phyloP scores from a whole-genome alignment of 2,113 vertebrate genomes.

The Anser brachyrhynchus region DNA sequence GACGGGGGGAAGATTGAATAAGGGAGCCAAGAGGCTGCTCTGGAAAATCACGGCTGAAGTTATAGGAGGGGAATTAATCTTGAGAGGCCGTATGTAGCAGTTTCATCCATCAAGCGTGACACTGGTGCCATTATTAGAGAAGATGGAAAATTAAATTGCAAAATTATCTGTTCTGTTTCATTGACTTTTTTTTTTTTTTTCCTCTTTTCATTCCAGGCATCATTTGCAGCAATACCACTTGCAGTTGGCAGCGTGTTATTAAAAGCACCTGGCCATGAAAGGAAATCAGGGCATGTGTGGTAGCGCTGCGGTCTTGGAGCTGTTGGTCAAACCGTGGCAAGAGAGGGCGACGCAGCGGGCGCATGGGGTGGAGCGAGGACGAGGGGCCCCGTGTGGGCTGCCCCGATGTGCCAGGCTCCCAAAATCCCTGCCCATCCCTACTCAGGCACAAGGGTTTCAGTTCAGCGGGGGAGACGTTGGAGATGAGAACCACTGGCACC shows the following conservation, averaged over 20 bases:
- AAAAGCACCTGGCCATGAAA: slow-evolving; percentile 66
- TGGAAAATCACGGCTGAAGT: slow-evolving; percentile 76
- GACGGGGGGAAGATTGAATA: slow-evolving; percentile 53
- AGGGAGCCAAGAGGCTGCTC: slow-evolving; percentile 69
- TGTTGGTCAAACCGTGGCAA: neutral
- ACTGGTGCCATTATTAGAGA: slow-evolving; percentile 79
- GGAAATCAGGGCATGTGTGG: slow-evolving; percentile 17
- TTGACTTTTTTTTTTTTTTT: neutral
- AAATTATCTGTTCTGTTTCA: slow-evolving; percentile 68
- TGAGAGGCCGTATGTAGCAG: slow-evolving; percentile 72
- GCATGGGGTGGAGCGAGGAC: rapidly evolving
- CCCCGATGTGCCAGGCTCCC: neutral
- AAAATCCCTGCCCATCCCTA: neutral
- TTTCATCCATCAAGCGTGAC: slow-evolving; percentile 83
- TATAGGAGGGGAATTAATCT: slow-evolving; percentile 83
- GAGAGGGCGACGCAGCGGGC: neutral
- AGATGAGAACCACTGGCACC: neutral
- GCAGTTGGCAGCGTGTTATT: neutral
- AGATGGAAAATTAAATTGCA: slow-evolving; percentile 75
- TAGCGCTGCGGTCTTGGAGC: neutral
- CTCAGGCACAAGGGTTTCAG: neutral
- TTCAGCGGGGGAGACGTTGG: rapidly evolving
- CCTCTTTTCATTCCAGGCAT: slow-evolving; percentile 47
- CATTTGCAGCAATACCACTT: neutral
- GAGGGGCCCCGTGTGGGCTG: neutral